phyloP scores from a whole-genome alignment of 2,888 invertebrate genomes.

The Agonopterix subpropinquella region DNA sequence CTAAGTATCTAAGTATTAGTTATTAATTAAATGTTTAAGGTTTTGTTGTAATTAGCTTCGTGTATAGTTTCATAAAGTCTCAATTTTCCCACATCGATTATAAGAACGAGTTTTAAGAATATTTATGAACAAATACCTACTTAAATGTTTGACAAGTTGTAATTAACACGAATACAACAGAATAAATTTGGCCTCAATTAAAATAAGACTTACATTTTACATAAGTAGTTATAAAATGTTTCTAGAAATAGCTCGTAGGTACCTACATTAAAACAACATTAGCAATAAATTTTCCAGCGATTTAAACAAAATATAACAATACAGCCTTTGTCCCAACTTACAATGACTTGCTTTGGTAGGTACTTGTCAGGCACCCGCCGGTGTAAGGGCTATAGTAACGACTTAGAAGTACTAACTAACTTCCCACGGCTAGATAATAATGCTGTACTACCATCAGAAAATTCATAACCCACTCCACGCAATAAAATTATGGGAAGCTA shows the following conservation, averaged over 20 bases:
- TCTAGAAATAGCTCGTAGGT: not conserved
- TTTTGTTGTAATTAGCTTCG: too few relatives aligned
- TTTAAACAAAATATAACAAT: constrained; percentile 6
- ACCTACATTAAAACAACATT: constrained; percentile 10
- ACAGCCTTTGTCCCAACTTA: constrained; percentile 6
- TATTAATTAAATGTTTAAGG: too few relatives aligned
- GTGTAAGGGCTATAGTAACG: not conserved
- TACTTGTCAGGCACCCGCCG: not conserved
- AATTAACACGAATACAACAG: too few relatives aligned
- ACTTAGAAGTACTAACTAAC: constrained; percentile 1
- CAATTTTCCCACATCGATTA: too few relatives aligned
- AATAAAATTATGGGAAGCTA: constrained; percentile 7
- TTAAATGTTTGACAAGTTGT: too few relatives aligned
- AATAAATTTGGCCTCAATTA: too few relatives aligned
- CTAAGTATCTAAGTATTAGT: too few relatives aligned
- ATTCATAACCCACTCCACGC: not conserved
- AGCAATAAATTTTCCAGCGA: constrained; percentile 6
- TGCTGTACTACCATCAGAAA: constrained; percentile 3
- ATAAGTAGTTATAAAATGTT: too few relatives aligned
- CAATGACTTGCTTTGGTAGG: constrained; percentile 4
- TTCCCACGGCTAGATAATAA: constrained; percentile 6
- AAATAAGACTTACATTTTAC: too few relatives aligned
- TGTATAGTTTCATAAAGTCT: too few relatives aligned
- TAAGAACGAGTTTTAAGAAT: too few relatives aligned
- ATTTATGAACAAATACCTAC: too few relatives aligned